Evolutionary conservation across 2,797 vertebrate species (phyloP), one percentile per base, ranked within the genome.

Genomic region (Coregonus suidteri): DNA sequence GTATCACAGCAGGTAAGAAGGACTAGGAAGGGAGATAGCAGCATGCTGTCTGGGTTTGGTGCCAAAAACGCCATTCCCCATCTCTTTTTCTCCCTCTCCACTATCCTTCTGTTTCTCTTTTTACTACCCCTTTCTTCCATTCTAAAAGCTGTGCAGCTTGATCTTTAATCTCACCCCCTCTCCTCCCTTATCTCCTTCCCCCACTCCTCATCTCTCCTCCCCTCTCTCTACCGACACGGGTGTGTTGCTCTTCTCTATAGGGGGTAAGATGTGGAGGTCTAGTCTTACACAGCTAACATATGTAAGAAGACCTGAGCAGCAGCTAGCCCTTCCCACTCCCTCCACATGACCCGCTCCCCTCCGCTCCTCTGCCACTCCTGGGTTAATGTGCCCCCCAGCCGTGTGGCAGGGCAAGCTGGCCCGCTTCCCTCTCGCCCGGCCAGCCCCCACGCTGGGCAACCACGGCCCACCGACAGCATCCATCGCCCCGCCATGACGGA

Each of bases 361-460:
- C 11, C 1, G 2, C 13, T n/a, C 64, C 37, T 3, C 16, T 30
- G 31, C 65, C 52, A 70, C 41, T 56, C 51, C 11, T 82, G 53
- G 76, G 81, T 86, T 89, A 89, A 90, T 86, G 71, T 81, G 85
- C 78, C 79, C 88, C 81, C 84, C 88, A 88, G 84, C 87, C 54
- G 75, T 13, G 83, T 86, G 85, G 85, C 65, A 68, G 85, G 83
- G 85, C 83, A 64, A 78, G 77, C 82, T 86, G 77, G 87, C 81
- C 86, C 84, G 86, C 86, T 86, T 71, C 68, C 56, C 73, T 75
- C 90, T 81, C 71, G 91, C 93, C 95, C 93, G 91, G 94, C 95
- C 95, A 95, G 95, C 94, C 95, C 93, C 92, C 97, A 96, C 94
- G 96, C 97, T 98, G 97, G 95, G 96, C 93, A 90, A 94, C 94